Conservation (phyloP, 1,140 invertebrate species). For the Charaxes varanes region DNA sequence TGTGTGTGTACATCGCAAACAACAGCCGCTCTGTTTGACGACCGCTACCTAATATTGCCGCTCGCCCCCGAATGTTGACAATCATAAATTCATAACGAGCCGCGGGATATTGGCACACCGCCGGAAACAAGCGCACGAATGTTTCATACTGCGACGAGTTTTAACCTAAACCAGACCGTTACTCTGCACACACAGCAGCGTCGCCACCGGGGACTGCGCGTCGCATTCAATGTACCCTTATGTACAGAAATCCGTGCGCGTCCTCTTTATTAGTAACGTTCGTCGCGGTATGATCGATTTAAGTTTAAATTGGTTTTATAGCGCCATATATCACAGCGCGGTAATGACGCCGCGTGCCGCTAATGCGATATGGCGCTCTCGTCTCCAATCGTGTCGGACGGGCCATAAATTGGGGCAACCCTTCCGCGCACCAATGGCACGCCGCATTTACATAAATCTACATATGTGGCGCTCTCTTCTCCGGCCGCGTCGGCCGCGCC, state of each 20-base stretch:
- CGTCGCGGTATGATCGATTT: slow-evolving; percentile 6
- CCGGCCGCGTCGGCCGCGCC: background rate
- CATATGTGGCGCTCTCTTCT: slow-evolving; percentile 16
- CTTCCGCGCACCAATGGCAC: slow-evolving; percentile 19
- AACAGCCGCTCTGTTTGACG: slow-evolving; percentile 25
- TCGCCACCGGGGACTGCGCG: background rate
- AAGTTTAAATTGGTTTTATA: slow-evolving; percentile 16
- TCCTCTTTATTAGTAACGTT: too few species aligned
- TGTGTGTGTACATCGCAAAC: slow-evolving; percentile 18
- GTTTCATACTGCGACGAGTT: too few species aligned
- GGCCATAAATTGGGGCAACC: slow-evolving; percentile 30
- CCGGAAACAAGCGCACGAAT: too few species aligned
- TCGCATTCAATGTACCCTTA: too few species aligned
- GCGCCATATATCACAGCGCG: slow-evolving; percentile 11
- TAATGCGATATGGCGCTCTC: slow-evolving; percentile 18
- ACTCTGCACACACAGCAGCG: background rate
- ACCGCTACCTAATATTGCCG: slow-evolving; percentile 31
- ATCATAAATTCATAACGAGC: slow-evolving; percentile 36
- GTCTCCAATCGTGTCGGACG: slow-evolving; percentile 10
- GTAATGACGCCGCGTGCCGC: slow-evolving; percentile 22
- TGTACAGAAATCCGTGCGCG: background rate
- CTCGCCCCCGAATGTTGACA: slow-evolving; percentile 25
- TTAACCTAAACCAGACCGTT: too few species aligned
- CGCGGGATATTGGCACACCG: background rate
- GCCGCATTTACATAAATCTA: slow-evolving; percentile 28